These are phyloP conservation scores for Rhinogobio ventralis DNA, from an alignment of 2,797 vertebrate species.

Conservation along the genomic window DNA sequence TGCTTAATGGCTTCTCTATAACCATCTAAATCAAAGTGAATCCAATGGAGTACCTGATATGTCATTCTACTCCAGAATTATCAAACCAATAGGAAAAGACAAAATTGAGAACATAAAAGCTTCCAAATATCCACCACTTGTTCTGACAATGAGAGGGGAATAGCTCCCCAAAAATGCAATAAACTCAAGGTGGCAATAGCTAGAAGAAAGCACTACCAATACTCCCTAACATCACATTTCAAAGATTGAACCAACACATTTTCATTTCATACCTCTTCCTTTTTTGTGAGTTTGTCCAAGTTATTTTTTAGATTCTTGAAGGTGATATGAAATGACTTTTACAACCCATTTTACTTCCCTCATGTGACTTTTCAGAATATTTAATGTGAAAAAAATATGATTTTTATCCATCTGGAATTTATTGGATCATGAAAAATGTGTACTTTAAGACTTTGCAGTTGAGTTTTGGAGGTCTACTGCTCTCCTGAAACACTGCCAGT, in stretches of 20 bases:
- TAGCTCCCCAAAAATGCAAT: conserved; percentile 26
- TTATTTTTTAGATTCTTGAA: conserved; percentile 13
- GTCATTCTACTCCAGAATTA: conserved; percentile 25
- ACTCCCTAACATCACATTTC: conserved; percentile 4
- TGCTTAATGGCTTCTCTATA: conserved; percentile 30
- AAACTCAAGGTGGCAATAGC: conserved; percentile 29
- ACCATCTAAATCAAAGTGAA: conserved; percentile 14
- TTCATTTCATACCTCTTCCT: conserved; percentile 6
- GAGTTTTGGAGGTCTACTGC: neutral
- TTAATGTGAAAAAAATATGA: neutral
- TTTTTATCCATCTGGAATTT: conserved; percentile 6
- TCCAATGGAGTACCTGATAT: conserved; percentile 4
- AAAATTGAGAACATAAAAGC: conserved; percentile 38
- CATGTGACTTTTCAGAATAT: conserved; percentile 1
- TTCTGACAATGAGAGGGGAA: conserved; percentile 17
- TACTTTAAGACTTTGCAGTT: neutral
- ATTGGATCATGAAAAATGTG: neutral
- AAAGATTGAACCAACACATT: conserved; percentile 20
- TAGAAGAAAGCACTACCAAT: conserved; percentile 1
- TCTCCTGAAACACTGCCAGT: neutral
- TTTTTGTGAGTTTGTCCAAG: conserved; percentile 17
- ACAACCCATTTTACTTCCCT: conserved; percentile 4
- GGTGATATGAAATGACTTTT: neutral
- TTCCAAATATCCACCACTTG: conserved; percentile 28
- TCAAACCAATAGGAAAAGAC: conserved; percentile 33